These are phyloP conservation scores for Cyclargus thomasi DNA, from an alignment of 1,140 invertebrate genomes.

Conservation along the genomic window DNA sequence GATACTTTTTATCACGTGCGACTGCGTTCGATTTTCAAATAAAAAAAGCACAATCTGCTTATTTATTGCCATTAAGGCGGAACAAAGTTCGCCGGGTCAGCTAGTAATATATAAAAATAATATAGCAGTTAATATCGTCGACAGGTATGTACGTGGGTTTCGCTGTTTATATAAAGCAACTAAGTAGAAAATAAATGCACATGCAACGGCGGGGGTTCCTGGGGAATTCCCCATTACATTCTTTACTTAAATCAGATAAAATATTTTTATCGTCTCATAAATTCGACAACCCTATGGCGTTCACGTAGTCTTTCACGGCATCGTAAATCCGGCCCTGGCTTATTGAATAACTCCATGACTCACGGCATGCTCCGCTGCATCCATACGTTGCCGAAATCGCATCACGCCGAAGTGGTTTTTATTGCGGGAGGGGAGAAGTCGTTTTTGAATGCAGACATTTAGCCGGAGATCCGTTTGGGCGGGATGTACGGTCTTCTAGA, in stretches of 20 bases:
- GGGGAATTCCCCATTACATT: not conserved
- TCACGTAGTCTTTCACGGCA: slow-evolving; percentile 47
- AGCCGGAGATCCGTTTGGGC: not conserved
- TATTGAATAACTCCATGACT: slow-evolving; percentile 67
- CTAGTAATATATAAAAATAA: no score
- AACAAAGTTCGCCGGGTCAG: no score
- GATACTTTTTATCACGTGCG: no score
- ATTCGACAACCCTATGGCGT: slow-evolving; percentile 41
- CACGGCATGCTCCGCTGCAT: slow-evolving; percentile 49
- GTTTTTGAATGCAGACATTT: slow-evolving; percentile 3
- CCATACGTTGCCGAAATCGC: slow-evolving; percentile 27
- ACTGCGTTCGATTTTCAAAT: no score
- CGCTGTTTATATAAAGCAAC: not conserved
- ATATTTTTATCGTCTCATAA: slow-evolving; percentile 28
- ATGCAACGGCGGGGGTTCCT: not conserved
- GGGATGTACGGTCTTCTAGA: slow-evolving; percentile 20
- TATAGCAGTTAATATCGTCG: not conserved
- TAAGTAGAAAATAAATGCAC: slow-evolving; percentile 1
- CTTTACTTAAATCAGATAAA: slow-evolving; percentile 22
- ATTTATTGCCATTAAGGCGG: no score
- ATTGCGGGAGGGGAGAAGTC: slow-evolving; percentile 1
- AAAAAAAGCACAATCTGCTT: no score
- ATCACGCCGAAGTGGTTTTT: slow-evolving; percentile 21
- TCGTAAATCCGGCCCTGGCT: slow-evolving; percentile 45
- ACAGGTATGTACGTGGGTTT: not conserved